Percentiles rank a stretch among this genome's conserved stretches.
These are phyloP conservation scores for Alfaro cultratus DNA, from an alignment of 2,797 vertebrate species.

Conservation along the genomic window DNA sequence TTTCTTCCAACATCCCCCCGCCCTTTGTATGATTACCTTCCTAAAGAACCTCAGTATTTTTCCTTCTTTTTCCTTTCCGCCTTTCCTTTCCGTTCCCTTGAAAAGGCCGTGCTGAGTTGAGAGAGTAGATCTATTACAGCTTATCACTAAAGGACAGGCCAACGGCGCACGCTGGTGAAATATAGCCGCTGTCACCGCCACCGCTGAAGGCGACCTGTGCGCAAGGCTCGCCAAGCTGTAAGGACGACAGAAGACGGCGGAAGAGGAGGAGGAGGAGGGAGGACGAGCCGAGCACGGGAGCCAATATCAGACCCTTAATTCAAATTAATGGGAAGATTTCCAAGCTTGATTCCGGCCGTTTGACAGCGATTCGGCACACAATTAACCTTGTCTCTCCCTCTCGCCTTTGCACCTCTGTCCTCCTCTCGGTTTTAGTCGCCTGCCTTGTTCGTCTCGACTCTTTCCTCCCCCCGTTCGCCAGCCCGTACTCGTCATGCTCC, in stretches of 20 bases:
- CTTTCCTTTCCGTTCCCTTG: conserved; percentile 48
- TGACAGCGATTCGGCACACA: conserved; percentile 72
- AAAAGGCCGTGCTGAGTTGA: conserved; percentile 80
- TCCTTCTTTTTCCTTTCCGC: neutral
- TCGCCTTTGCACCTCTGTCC: conserved; percentile 41
- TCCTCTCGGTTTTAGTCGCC: conserved; percentile 32
- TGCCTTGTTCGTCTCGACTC: conserved; percentile 20
- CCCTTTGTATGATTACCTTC: neutral
- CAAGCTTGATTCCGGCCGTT: conserved; percentile 72
- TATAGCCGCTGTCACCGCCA: conserved; percentile 90
- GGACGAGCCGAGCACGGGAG: conserved; percentile 19
- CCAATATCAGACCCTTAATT: conserved; percentile 66
- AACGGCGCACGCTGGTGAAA: conserved; percentile 82
- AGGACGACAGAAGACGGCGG: conserved; percentile 37
- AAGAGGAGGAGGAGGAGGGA: neutral
- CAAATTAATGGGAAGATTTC: conserved; percentile 80
- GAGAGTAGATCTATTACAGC: conserved; percentile 92
- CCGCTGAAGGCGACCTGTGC: conserved; percentile 60
- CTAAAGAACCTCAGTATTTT: neutral
- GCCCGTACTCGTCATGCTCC: conserved; percentile 43
- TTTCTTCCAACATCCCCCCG: conserved; percentile 1
- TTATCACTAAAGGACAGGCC: conserved; percentile 92
- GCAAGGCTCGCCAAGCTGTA: conserved; percentile 58
- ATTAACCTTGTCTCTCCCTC: conserved; percentile 72
- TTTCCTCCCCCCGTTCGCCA: conserved; percentile 23